Evolutionary conservation across 2,888 invertebrate species (phyloP).

Genomic region (Pristionchus japonicus): DNA sequence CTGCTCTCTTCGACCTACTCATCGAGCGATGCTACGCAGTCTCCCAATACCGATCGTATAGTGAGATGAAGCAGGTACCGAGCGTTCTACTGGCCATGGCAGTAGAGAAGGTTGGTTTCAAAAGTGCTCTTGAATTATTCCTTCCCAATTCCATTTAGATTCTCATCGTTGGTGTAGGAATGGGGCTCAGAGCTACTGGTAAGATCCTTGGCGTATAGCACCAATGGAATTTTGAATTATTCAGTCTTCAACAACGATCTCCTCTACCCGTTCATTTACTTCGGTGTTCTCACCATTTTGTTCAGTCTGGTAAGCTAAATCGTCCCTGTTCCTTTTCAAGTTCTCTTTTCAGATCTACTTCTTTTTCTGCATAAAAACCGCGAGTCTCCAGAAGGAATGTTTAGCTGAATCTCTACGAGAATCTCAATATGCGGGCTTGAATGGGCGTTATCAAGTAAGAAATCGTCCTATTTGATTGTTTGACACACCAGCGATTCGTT

Average conservation of each 20-base stretch:
- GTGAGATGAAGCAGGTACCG: background rate
- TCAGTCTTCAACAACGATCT: background rate
- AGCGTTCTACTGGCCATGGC: background rate
- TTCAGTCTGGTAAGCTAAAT: background rate
- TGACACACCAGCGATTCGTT: too few species aligned
- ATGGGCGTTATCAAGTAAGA: too few species aligned
- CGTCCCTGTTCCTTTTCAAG: background rate
- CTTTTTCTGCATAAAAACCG: too few species aligned
- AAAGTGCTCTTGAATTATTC: background rate
- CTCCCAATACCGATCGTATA: background rate
- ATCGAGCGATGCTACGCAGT: background rate
- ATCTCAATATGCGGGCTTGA: too few species aligned
- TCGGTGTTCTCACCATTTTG: background rate
- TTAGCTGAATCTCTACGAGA: too few species aligned
- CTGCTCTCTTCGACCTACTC: background rate
- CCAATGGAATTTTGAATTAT: background rate
- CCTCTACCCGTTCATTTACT: background rate
- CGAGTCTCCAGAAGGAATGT: too few species aligned
- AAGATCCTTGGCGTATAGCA: background rate
- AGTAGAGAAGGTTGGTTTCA: background rate
- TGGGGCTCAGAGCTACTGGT: background rate
- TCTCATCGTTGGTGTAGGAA: background rate
- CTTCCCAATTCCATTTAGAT: background rate
- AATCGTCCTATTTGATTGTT: too few species aligned
- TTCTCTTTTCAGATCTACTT: too few species aligned